Conservation (phyloP, 1,140 invertebrate genomes). For the Nebria ingens region DNA sequence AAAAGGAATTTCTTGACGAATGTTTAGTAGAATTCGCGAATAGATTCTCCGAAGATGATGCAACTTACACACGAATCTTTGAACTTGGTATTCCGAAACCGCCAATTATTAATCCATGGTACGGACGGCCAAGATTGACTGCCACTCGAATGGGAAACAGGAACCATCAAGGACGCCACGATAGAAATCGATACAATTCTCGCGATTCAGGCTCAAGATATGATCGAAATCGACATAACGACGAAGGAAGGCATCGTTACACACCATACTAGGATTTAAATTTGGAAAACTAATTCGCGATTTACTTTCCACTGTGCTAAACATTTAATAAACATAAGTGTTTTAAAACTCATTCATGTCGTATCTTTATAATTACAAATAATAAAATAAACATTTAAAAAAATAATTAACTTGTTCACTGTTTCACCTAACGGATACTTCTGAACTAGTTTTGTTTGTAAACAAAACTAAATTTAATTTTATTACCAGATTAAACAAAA, state of each 20-base stretch:
- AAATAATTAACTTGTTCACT: no score
- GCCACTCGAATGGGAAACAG: neutral
- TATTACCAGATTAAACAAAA: no score
- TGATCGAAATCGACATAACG: neutral
- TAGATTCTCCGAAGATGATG: neutral
- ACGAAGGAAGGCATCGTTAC: neutral
- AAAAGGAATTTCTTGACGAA: constrained; percentile 1
- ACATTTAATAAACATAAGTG: no score
- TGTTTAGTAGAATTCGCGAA: neutral
- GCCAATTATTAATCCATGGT: neutral
- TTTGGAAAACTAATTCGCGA: no score
- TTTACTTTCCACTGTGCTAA: no score
- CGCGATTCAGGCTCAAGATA: neutral
- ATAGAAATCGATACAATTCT: neutral
- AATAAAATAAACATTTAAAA: no score
- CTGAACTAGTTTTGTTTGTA: no score
- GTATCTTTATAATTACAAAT: no score
- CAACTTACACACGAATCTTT: neutral
- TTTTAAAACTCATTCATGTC: no score
- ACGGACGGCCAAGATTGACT: neutral
- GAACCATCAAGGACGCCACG: neutral
- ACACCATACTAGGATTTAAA: neutral
- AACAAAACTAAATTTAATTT: no score
- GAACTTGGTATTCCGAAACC: neutral
- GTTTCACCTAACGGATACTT: no score